Evolutionary conservation across 2,888 invertebrate species (phyloP), one percentile per base, ranked within the genome.

Genomic region (Pseudolycoriella hygida): DNA sequence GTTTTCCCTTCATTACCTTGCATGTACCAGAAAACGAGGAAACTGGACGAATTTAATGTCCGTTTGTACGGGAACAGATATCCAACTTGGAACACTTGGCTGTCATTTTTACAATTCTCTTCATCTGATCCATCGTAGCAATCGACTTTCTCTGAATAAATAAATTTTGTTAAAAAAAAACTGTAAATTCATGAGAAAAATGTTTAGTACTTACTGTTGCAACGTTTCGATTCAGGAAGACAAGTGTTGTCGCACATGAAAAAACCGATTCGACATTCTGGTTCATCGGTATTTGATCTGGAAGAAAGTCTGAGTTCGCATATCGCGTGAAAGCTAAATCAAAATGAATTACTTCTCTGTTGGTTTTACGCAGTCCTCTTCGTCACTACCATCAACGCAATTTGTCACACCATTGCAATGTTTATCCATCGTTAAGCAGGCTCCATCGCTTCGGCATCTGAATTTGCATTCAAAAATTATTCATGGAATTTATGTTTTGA

Each of bases 71-170:
- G 72, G 8, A 74, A 75, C 60, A 84, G 72, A 42, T 73, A 71
- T 2, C 74, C 60, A 11, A 76, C 71, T 71, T 71, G 69, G 50
- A 67, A 67, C 4, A 66, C 64, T 51, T 67, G 58, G 1, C n/a
- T 34, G 12, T 4, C 53, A 30, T 62, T 68, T 20, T 70, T 67
- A 51, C 83, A 82, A 59, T 80, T 72, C 2, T 57, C 57, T 59
- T 89, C 88, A 56, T 89, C 88, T 40, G 71, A 73, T 10, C 74
- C 77, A 56, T 87, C 86, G 49, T 71, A 69, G 56, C 88, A 83
- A 49, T 83, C 78, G 32, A 67, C 64, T 10, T 69, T 69, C 0
- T 25, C 25, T 25, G 25, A 25, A 25, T 25, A 8, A 25, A 25
- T 4, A 25, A 25, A 4, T 6, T 25, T 25, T 6, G 4, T 25